A percentile compares a stretch with the other conserved stretches of the same genome.
Conservation (phyloP, 2,113 vertebrate species). For the Callopanchax toddi region DNA sequence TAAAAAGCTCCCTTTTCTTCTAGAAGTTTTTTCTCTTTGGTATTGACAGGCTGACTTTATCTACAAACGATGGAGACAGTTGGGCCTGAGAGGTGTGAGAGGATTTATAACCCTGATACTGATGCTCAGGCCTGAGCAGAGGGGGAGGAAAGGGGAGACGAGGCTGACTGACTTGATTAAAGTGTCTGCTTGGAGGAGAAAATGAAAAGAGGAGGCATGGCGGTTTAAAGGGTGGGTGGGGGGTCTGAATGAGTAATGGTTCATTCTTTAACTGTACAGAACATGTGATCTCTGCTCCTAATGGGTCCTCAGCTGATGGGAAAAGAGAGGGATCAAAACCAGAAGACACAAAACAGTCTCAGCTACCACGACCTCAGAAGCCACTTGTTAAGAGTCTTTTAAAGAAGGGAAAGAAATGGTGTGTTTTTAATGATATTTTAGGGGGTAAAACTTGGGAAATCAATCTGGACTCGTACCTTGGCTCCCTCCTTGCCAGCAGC, state of each 20-base stretch:
- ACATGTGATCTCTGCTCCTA: slow-evolving; percentile 17
- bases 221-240: slow-evolving; percentile 1
- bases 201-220: slow-evolving; percentile 59
- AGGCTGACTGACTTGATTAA: slow-evolving; percentile 70
- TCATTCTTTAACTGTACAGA: slow-evolving; percentile 12
- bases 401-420: no score
- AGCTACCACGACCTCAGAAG: no score
- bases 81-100: slow-evolving; percentile 44
- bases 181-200: slow-evolving; percentile 66
- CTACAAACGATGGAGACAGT: slow-evolving; percentile 51
- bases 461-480: slow-evolving; percentile 80
- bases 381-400: no score
- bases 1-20: slow-evolving; percentile 39
- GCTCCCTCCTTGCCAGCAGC: slow-evolving; percentile 96
- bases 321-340: not conserved
- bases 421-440: no score
- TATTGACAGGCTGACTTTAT: slow-evolving; percentile 55
- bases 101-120: slow-evolving; percentile 69
- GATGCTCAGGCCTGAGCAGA: slow-evolving; percentile 45
- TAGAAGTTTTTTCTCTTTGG: slow-evolving; percentile 27
- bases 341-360: no score
- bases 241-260: slow-evolving; percentile 31
- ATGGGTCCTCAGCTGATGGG: slow-evolving; percentile 49
- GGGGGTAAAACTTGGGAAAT: no score
- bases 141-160: slow-evolving; percentile 27